Evolutionary conservation across 2,797 vertebrate species (phyloP).

Genomic region (Phrynocephalus guinanensis): DNA sequence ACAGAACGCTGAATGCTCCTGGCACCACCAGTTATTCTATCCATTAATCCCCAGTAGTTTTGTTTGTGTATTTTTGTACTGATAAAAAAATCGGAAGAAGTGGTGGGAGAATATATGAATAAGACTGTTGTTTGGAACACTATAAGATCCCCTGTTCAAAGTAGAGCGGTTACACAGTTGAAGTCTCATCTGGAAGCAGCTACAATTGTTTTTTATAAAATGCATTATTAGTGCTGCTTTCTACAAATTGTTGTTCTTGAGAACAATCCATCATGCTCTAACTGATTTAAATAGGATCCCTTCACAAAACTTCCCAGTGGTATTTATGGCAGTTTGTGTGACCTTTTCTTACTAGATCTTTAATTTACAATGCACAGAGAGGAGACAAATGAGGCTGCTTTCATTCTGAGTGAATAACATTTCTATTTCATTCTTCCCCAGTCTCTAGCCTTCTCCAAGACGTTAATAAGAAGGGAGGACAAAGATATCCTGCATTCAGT

Average conservation of each 20-base stretch:
- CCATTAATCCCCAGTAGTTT: too few species aligned
- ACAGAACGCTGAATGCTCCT: too few species aligned
- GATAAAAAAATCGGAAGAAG: neutral
- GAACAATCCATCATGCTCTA: neutral
- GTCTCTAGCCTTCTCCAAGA: slow-evolving; percentile 81
- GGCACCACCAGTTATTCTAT: too few species aligned
- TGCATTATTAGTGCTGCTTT: neutral
- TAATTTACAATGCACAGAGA: neutral
- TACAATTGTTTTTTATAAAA: neutral
- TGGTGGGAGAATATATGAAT: neutral
- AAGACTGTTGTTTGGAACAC: neutral
- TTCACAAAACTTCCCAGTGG: neutral
- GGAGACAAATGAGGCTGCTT: neutral
- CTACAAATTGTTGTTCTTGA: neutral
- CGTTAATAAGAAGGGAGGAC: slow-evolving; percentile 78
- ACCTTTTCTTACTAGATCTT: neutral
- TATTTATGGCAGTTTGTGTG: neutral
- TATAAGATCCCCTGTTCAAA: neutral
- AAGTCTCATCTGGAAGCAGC: neutral
- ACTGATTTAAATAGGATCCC: neutral
- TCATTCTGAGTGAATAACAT: neutral
- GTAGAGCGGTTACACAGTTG: neutral
- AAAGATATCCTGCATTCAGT: slow-evolving; percentile 75
- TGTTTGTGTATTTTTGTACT: too few species aligned
- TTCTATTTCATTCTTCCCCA: slow-evolving; percentile 40